These are phyloP conservation scores for Oryctes rhinoceros DNA, from an alignment of 1,140 invertebrate genomes.

Conservation along the genomic window DNA sequence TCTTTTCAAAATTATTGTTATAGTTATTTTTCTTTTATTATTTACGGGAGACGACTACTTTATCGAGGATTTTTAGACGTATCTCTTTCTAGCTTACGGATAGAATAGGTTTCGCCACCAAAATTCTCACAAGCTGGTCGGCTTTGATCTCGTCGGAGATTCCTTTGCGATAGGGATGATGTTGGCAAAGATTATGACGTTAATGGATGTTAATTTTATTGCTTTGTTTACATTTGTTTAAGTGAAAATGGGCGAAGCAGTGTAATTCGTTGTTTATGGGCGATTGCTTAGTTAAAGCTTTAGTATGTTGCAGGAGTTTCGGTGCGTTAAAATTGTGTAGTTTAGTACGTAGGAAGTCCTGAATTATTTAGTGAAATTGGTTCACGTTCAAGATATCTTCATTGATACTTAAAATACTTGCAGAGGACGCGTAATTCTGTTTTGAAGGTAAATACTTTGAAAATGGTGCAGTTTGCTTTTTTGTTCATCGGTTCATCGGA, in stretches of 20 bases:
- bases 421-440: too few relatives aligned
- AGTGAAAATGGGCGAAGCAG: neutral
- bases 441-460: too few relatives aligned
- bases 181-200: conserved; percentile 28
- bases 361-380: neutral
- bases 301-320: neutral
- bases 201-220: conserved; percentile 13
- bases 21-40: conserved; percentile 26
- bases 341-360: neutral
- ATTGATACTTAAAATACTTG: too few relatives aligned
- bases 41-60: neutral
- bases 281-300: neutral
- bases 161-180: conserved; percentile 28
- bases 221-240: conserved; percentile 13
- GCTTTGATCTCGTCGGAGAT: conserved; percentile 7
- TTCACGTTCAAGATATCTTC: neutral
- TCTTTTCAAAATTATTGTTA: conserved; percentile 33
- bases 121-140: neutral
- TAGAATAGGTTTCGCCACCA: neutral
- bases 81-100: neutral
- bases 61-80: neutral
- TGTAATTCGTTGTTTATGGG: neutral
- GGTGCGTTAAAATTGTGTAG: neutral
- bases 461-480: too few relatives aligned
- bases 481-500: too few relatives aligned